Evolutionary conservation across 2,113 vertebrate species (phyloP).

Genomic region (Sisor rabdophorus): DNA sequence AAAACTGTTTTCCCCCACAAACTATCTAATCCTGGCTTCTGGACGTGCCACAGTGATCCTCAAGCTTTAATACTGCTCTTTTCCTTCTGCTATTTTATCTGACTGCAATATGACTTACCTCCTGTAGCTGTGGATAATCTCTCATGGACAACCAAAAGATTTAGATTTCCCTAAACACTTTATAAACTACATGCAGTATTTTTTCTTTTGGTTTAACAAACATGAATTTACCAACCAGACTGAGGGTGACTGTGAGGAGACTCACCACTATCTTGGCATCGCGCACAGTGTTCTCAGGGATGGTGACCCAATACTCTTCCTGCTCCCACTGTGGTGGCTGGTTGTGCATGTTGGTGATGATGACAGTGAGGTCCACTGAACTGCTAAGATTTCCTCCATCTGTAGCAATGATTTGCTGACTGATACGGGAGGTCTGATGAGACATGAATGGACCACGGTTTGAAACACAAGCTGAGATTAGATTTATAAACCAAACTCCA

Average conservation of each 20-base stretch:
- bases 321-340: constrained; percentile 81
- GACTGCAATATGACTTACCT: not conserved
- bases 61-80: not conserved
- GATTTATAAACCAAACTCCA: not conserved
- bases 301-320: constrained; percentile 75
- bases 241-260: not conserved
- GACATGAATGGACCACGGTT: constrained; percentile 10
- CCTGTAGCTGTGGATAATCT: too few relatives aligned
- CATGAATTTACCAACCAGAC: not conserved
- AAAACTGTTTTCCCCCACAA: not conserved
- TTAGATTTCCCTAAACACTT: not conserved
- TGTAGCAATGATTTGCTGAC: constrained; percentile 72
- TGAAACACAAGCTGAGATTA: not conserved
- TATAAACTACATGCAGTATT: not conserved
- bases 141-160: not conserved
- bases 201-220: too few relatives aligned
- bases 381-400: constrained; percentile 83
- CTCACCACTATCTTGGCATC: constrained; percentile 82
- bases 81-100: not conserved
- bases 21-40: not conserved
- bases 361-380: constrained; percentile 77
- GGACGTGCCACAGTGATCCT: not conserved
- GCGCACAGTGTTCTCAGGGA: constrained; percentile 75
- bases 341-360: constrained; percentile 78
- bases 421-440: constrained; percentile 67